These are phyloP conservation scores for Pipistrellus kuhlii DNA, from an alignment of 2,797 vertebrate genomes.

Conservation along the genomic window DNA sequence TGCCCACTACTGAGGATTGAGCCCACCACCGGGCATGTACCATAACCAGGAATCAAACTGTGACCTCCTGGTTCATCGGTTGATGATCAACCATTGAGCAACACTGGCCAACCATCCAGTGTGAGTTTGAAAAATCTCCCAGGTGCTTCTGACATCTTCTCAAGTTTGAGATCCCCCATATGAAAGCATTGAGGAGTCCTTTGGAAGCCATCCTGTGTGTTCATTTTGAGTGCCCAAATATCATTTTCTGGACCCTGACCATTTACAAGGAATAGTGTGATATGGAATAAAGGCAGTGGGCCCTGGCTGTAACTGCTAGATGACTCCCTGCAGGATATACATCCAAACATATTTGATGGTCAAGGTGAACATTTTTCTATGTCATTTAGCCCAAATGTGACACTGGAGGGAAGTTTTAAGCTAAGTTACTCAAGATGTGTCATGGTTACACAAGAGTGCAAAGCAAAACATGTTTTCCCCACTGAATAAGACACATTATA, in stretches of 20 bases:
- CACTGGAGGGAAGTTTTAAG: slow-evolving; percentile 65
- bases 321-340: background rate
- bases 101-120: background rate
- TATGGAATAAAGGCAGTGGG: background rate
- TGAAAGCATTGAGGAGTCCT: background rate
- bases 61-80: no score
- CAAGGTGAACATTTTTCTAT: slow-evolving; percentile 50
- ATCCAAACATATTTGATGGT: background rate
- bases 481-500: slow-evolving; percentile 68
- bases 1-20: no score
- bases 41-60: no score
- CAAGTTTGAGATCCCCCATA: background rate
- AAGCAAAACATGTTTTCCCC: slow-evolving; percentile 79
- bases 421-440: slow-evolving; percentile 75
- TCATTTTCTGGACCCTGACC: background rate
- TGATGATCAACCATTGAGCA: no score
- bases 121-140: background rate
- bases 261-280: background rate
- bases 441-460: slow-evolving; percentile 72
- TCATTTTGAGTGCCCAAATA: background rate
- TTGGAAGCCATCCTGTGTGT: background rate
- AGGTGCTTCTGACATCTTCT: background rate
- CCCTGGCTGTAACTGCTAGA: background rate
- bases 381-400: slow-evolving; percentile 53
- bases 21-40: no score